phyloP scores from a whole-genome alignment of 2,797 vertebrate species.

The Sparus aurata region DNA sequence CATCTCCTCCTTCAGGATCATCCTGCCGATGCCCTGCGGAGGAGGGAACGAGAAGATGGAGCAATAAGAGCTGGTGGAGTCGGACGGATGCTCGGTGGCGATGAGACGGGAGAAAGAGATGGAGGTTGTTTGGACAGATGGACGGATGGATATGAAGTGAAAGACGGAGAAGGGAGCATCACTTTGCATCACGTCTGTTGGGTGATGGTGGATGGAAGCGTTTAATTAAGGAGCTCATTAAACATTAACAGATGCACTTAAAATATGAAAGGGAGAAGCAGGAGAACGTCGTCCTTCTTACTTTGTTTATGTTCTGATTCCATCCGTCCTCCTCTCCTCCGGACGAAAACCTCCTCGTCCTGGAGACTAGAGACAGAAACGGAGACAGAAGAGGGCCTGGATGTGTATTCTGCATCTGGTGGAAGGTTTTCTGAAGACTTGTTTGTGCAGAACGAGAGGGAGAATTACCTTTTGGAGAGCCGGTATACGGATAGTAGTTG shows the following conservation, averaged over 20 bases:
- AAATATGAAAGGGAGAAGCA: constrained; percentile 41
- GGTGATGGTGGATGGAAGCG: constrained; percentile 26
- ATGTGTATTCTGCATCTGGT: not conserved
- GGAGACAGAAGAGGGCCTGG: not conserved
- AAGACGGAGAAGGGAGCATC: constrained; percentile 12
- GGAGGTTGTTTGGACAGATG: not conserved
- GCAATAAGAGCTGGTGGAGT: constrained; percentile 22
- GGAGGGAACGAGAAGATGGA: not conserved
- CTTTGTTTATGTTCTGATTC: constrained; percentile 95
- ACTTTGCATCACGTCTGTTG: constrained; percentile 35
- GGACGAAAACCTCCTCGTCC: constrained; percentile 93
- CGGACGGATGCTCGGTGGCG: constrained; percentile 9
- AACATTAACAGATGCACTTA: constrained; percentile 65
- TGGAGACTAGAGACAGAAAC: constrained; percentile 76
- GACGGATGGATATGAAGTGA: constrained; percentile 4
- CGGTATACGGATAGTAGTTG: constrained; percentile 92
- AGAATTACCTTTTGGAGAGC: constrained; percentile 92
- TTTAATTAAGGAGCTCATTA: constrained; percentile 67
- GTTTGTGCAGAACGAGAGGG: not conserved
- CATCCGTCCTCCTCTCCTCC: constrained; percentile 96
- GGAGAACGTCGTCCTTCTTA: constrained; percentile 64
- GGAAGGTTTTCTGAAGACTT: not conserved
- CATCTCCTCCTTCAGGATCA: constrained; percentile 99
- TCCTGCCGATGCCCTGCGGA: constrained; percentile 92
- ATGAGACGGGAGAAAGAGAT: not conserved